Evolutionary conservation across 1,140 invertebrate species (phyloP).

Genomic region (Maconellicoccus hirsutus): DNA sequence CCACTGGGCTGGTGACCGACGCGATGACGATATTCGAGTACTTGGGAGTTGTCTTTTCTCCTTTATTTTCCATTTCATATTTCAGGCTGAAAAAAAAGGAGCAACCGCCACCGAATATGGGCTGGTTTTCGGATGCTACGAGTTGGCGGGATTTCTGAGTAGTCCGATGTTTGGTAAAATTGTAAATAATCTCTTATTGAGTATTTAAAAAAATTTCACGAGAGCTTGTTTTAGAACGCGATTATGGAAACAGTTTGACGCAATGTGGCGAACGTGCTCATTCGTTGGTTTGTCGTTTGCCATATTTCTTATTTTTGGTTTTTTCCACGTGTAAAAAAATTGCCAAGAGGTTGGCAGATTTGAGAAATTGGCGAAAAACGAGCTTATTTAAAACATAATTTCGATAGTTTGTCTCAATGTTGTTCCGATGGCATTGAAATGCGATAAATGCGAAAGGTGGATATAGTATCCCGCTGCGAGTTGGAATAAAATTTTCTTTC

Average conservation of each 20-base stretch:
- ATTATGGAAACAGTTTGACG: too few species aligned
- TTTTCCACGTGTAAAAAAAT: too few species aligned
- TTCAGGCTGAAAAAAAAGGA: slow-evolving; percentile 41
- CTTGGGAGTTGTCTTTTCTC: slow-evolving; percentile 6
- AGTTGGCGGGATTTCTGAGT: slow-evolving; percentile 45
- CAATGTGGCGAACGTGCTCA: too few species aligned
- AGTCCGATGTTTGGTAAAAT: slow-evolving; percentile 48
- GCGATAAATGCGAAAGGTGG: neutral
- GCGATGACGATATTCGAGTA: neutral
- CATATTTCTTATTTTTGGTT: too few species aligned
- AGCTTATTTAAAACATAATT: too few species aligned
- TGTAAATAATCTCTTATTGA: slow-evolving; percentile 33
- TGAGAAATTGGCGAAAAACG: too few species aligned
- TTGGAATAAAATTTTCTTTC: too few species aligned
- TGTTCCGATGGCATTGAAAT: slow-evolving; percentile 3
- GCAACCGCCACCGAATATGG: slow-evolving; percentile 45
- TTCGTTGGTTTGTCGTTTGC: too few species aligned
- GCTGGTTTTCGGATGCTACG: slow-evolving; percentile 51
- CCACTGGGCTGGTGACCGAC: neutral
- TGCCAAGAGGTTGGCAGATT: too few species aligned
- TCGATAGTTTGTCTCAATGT: neutral
- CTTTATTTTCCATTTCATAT: slow-evolving; percentile 24
- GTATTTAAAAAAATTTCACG: too few species aligned
- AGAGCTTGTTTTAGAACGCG: too few species aligned
- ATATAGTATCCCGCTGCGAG: neutral